A percentile compares a stretch with the other conserved stretches of the same genome.
phyloP scores from a whole-genome alignment of 2,888 invertebrate genomes.

The Eristalinus aeneus region DNA sequence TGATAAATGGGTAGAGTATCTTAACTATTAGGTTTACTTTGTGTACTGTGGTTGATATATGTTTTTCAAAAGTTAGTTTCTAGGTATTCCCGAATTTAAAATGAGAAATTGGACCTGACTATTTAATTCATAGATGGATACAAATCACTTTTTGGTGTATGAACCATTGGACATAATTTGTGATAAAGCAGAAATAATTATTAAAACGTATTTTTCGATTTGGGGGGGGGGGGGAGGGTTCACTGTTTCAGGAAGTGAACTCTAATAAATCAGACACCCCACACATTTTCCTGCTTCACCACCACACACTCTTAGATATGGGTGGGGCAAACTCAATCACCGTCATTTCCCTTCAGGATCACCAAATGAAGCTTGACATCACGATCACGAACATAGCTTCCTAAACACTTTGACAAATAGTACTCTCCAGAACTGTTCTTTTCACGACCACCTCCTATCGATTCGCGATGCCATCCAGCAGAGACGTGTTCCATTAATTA shows the following conservation, averaged over 20 bases:
- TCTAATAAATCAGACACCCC: not conserved
- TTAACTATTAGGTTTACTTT: too few relatives aligned
- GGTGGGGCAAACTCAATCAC: not conserved
- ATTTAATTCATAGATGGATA: too few relatives aligned
- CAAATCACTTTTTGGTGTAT: too few relatives aligned
- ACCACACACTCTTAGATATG: not conserved
- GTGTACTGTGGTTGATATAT: too few relatives aligned
- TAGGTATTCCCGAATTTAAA: too few relatives aligned
- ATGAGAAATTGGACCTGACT: too few relatives aligned
- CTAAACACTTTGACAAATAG: conserved; percentile 50
- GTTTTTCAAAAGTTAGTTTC: too few relatives aligned
- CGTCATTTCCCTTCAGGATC: not conserved
- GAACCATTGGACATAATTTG: too few relatives aligned
- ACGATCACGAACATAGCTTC: conserved; percentile 7
- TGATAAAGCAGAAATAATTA: too few relatives aligned
- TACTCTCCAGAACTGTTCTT: conserved; percentile 23
- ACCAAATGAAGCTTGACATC: not conserved
- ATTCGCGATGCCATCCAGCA: conserved; percentile 37
- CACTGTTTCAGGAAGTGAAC: not conserved
- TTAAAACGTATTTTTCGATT: too few relatives aligned
- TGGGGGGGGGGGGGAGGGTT: too few relatives aligned
- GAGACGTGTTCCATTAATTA: conserved; percentile 58
- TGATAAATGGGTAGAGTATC: too few relatives aligned
- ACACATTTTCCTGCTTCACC: not conserved
- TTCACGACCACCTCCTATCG: conserved; percentile 41